Evolutionary conservation across 2,113 vertebrate species (phyloP).

Genomic region (Ceyx margarethae): DNA sequence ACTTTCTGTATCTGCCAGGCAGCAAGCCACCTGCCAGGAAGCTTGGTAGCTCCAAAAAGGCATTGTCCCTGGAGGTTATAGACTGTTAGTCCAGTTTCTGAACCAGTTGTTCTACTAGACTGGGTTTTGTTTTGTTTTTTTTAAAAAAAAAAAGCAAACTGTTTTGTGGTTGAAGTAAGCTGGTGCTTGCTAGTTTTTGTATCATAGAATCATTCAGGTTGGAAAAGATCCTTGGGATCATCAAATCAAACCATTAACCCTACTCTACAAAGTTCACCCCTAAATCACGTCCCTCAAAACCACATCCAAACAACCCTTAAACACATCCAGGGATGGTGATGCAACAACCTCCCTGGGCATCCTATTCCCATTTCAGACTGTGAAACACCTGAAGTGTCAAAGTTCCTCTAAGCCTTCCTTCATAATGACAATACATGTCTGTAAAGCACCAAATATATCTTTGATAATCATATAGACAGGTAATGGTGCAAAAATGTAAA

Average conservation of each 20-base stretch:
- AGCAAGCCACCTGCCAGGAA: neutral
- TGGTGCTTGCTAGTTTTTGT: neutral
- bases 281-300: no score
- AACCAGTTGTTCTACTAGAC: neutral
- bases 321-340: no score
- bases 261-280: no score
- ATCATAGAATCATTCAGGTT: no score
- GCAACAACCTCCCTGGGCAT: no score
- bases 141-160: neutral
- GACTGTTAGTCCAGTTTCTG: neutral
- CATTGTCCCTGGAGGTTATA: neutral
- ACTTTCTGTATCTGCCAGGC: neutral
- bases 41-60: neutral
- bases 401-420: neutral
- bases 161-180: neutral
- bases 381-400: neutral
- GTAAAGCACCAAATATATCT: neutral
- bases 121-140: no score
- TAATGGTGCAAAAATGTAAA: neutral
- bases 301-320: no score
- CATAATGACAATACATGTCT: neutral
- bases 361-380: no score
- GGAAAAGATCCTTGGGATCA: no score
- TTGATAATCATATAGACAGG: rapidly evolving
- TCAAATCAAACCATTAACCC: no score